Percentiles rank a stretch among this genome's conserved stretches.
phyloP scores from a whole-genome alignment of 2,888 invertebrate species.

The Mechanitis mazaeus region DNA sequence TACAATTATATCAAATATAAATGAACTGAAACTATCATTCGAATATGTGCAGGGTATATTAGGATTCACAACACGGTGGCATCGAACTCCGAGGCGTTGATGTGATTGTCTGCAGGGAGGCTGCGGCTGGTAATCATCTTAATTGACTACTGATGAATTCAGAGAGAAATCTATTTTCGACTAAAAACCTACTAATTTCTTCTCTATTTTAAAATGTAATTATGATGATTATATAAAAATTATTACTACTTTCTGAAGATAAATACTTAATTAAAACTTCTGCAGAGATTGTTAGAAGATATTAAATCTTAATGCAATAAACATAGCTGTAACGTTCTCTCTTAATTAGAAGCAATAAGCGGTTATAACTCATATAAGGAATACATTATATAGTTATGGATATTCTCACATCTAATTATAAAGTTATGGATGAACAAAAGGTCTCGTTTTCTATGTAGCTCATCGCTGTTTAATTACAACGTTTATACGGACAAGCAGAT shows the following conservation, averaged over 20 bases:
- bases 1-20: too few species aligned
- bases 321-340: background rate
- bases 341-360: background rate
- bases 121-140: conserved; percentile 5
- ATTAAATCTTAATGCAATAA: background rate
- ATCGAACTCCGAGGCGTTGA: conserved; percentile 5
- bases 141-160: background rate
- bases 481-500: conserved; percentile 16
- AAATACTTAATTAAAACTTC: too few species aligned
- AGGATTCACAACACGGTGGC: conserved; percentile 2
- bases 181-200: too few species aligned
- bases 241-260: too few species aligned
- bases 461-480: conserved; percentile 18
- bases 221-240: too few species aligned
- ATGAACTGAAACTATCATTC: too few species aligned
- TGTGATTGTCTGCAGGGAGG: conserved; percentile 11
- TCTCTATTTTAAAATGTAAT: too few species aligned
- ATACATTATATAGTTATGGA: too few species aligned
- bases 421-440: conserved; percentile 20
- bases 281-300: background rate
- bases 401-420: too few species aligned
- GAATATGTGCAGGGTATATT: background rate
- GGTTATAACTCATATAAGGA: background rate
- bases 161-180: too few species aligned
- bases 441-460: conserved; percentile 12